A percentile compares a stretch with the other conserved stretches of the same genome.
Conservation (phyloP, 2,888 invertebrate genomes). For the Seira musarum region DNA sequence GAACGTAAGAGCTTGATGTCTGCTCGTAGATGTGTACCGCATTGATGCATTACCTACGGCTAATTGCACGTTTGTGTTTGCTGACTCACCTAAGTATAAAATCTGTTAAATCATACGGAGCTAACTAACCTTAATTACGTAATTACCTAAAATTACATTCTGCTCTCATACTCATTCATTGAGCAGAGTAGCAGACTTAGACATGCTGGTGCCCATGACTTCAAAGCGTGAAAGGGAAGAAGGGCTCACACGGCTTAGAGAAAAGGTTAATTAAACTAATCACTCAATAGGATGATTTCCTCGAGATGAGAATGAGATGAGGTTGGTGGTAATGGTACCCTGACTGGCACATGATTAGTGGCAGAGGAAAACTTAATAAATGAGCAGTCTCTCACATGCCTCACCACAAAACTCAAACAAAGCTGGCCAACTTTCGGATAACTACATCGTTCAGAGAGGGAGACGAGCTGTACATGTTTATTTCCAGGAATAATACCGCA, state of each 20-base stretch:
- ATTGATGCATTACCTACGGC: too few relatives aligned
- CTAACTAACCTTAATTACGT: not conserved
- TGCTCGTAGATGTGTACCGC: too few relatives aligned
- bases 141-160: too few relatives aligned
- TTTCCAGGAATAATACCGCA: too few relatives aligned
- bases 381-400: conserved; percentile 45
- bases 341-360: conserved; percentile 48
- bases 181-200: not conserved
- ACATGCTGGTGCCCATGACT: not conserved
- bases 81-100: too few relatives aligned
- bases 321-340: conserved; percentile 33
- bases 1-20: too few relatives aligned
- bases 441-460: too few relatives aligned
- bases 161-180: too few relatives aligned
- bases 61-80: too few relatives aligned
- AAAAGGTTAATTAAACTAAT: conserved; percentile 55
- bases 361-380: conserved; percentile 39
- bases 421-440: too few relatives aligned
- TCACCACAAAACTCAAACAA: conserved; percentile 48
- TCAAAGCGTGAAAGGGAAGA: too few relatives aligned
- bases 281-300: conserved; percentile 51
- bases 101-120: not conserved
- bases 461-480: too few relatives aligned
- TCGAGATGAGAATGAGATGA: conserved; percentile 49
- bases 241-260: not conserved